Conservation (phyloP, 2,888 invertebrate genomes). For the Rhagium mordax region DNA sequence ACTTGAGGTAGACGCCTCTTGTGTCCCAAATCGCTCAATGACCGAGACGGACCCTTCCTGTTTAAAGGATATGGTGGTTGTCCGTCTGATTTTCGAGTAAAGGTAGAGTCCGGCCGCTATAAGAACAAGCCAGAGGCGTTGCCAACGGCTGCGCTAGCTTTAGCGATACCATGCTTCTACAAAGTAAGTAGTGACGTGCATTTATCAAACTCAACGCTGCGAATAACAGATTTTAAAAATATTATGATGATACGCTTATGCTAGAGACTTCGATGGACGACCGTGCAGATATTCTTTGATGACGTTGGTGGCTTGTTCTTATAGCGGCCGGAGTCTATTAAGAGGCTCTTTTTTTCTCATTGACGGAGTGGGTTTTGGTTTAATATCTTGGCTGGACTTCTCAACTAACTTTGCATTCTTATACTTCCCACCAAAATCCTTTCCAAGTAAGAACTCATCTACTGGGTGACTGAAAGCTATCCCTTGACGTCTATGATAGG, state of each 20-base stretch:
- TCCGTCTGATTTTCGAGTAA: neutral
- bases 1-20: neutral
- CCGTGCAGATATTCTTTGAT: too few species aligned
- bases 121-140: too few species aligned
- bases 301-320: too few species aligned
- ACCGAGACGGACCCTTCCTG: neutral
- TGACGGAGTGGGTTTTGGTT: neutral
- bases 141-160: too few species aligned
- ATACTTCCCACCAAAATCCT: constrained; percentile 16
- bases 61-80: neutral
- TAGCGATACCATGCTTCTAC: too few species aligned
- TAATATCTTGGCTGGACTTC: constrained; percentile 7
- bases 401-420: constrained; percentile 3
- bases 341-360: neutral
- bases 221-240: too few species aligned
- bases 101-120: neutral
- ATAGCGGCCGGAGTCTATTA: too few species aligned
- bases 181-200: too few species aligned
- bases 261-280: too few species aligned
- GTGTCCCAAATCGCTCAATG: neutral
- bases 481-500: constrained; percentile 18
- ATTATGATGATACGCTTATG: too few species aligned
- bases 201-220: too few species aligned
- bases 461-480: constrained; percentile 9
- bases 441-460: constrained; percentile 11